These are phyloP conservation scores for Atta cephalotes DNA, from an alignment of 1,140 invertebrate species.

Conservation along the genomic window DNA sequence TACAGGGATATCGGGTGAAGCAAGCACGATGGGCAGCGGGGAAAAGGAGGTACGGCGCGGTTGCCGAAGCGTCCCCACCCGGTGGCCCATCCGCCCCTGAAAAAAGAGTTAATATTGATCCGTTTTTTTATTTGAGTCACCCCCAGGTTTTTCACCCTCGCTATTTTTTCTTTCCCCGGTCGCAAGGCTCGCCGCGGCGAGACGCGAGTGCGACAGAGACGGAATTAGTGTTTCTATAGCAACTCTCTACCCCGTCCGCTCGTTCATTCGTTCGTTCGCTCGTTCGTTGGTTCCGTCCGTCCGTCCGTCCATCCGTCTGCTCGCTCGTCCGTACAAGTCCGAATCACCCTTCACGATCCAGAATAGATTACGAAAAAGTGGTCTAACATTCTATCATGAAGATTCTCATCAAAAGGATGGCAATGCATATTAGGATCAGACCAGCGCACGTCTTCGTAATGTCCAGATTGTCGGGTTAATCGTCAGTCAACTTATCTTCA, in stretches of 20 bases:
- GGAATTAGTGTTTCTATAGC: slow-evolving; percentile 86
- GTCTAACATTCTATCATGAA: not conserved
- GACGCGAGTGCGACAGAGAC: slow-evolving; percentile 79
- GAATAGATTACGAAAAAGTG: slow-evolving; percentile 39
- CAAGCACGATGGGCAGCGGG: slow-evolving; percentile 45
- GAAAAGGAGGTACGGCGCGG: slow-evolving; percentile 62
- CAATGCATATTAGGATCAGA: not conserved
- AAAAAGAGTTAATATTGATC: slow-evolving; percentile 87
- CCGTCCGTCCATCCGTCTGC: slow-evolving; percentile 49
- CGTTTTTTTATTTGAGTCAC: slow-evolving; percentile 86
- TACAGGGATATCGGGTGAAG: slow-evolving; percentile 22
- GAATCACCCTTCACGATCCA: slow-evolving; percentile 66
- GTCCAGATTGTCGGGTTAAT: not conserved
- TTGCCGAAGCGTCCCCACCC: slow-evolving; percentile 79
- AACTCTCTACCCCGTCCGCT: slow-evolving; percentile 82
- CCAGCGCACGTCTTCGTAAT: not conserved
- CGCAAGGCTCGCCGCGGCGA: slow-evolving; percentile 77
- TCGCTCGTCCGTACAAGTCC: slow-evolving; percentile 66
- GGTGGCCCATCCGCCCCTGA: slow-evolving; percentile 83
- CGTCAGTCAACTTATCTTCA: not conserved
- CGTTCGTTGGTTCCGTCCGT: slow-evolving; percentile 66
- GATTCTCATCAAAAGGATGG: not conserved
- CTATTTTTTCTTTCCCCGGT: slow-evolving; percentile 85
- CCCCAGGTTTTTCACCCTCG: slow-evolving; percentile 86
- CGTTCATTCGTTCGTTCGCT: slow-evolving; percentile 65